phyloP scores from a whole-genome alignment of 2,113 vertebrate genomes.

The Guaruba guarouba region DNA sequence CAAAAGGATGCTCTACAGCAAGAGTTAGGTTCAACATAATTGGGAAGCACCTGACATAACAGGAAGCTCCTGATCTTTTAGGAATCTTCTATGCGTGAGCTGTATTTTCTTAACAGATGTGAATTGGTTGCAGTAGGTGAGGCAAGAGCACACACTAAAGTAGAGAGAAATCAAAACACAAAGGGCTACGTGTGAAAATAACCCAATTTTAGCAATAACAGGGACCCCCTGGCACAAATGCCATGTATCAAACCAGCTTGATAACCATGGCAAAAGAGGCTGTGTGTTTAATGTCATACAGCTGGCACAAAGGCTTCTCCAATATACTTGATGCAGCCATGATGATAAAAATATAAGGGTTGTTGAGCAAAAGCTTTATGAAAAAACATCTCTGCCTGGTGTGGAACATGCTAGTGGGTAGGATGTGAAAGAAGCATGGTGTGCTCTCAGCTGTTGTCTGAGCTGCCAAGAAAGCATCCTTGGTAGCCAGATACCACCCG shows the following conservation, averaged over 20 bases:
- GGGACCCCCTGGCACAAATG: not conserved
- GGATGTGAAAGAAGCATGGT: not conserved
- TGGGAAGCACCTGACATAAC: not conserved
- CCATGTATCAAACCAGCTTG: not conserved
- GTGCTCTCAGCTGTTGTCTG: not conserved
- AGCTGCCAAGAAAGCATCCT: not conserved
- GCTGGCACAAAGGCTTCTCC: not conserved
- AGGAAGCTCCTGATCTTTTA: not conserved
- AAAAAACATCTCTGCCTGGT: not conserved
- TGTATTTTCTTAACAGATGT: not conserved
- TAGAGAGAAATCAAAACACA: not conserved
- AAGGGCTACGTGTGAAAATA: not conserved
- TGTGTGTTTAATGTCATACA: not conserved
- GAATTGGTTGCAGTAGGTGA: fast-evolving
- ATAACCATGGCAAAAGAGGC: not conserved
- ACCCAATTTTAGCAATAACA: not conserved
- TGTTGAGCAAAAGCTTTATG: not conserved
- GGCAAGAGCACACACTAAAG: not conserved
- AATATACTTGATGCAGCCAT: not conserved
- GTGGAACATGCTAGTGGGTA: not conserved
- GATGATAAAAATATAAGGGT: not conserved
- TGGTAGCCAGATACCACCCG: not conserved
- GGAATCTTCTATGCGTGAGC: not conserved
- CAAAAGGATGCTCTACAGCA: not conserved
- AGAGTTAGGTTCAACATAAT: not conserved